Conservation (phyloP, 1,140 invertebrate genomes). For the Rhopalosiphum maidis region DNA sequence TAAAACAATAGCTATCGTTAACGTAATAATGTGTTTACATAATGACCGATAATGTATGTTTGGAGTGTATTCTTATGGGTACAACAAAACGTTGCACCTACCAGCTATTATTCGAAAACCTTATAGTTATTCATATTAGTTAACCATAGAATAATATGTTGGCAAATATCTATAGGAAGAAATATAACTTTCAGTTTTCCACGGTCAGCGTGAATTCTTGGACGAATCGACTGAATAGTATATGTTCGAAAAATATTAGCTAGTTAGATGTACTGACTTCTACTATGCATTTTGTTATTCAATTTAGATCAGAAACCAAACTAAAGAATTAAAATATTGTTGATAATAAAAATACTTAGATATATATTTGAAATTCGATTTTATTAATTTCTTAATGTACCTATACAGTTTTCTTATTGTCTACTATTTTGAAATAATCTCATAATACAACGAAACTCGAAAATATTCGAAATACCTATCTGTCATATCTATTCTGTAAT, state of each 20-base stretch:
- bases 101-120: neutral
- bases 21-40: conserved; percentile 8
- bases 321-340: neutral
- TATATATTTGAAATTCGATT: neutral
- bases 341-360: neutral
- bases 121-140: neutral
- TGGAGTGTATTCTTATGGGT: neutral
- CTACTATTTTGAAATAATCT: neutral
- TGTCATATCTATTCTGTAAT: neutral
- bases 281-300: neutral
- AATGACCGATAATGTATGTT: conserved; percentile 21
- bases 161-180: neutral
- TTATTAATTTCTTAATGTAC: neutral
- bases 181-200: neutral
- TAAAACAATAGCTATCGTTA: conserved; percentile 38
- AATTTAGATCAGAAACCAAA: neutral
- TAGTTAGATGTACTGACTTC: neutral
- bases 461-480: neutral
- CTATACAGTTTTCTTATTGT: neutral
- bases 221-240: neutral
- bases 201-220: neutral
- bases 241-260: neutral
- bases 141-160: neutral
- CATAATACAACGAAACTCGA: neutral
- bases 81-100: neutral